These are phyloP conservation scores for Halotydeus destructor DNA, from an alignment of 1,140 invertebrate species.

Conservation along the genomic window DNA sequence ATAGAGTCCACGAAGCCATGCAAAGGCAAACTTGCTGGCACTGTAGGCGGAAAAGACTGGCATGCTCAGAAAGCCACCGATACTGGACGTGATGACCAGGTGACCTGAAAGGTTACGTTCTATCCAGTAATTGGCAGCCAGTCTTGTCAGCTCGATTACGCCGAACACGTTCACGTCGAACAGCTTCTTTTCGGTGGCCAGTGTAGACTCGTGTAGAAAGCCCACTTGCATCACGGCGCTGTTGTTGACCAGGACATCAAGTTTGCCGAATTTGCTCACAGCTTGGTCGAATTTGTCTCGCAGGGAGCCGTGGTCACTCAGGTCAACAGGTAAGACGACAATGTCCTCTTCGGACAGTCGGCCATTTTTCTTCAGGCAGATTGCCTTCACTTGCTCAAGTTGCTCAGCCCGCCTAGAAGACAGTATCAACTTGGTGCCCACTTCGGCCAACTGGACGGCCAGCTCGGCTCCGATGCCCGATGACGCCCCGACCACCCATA, in stretches of 20 bases:
- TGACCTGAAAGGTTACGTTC: slow-evolving; percentile 32
- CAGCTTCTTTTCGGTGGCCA: slow-evolving; percentile 48
- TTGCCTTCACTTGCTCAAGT: slow-evolving; percentile 45
- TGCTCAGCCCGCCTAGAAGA: slow-evolving; percentile 47
- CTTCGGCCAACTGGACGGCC: slow-evolving; percentile 43
- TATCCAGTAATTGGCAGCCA: slow-evolving; percentile 43
- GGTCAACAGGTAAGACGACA: slow-evolving; percentile 15
- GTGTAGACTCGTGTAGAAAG: slow-evolving; percentile 45
- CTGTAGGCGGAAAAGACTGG: slow-evolving; percentile 55
- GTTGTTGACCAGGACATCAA: slow-evolving; percentile 60
- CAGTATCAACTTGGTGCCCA: slow-evolving; percentile 45
- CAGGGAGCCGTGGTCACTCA: slow-evolving; percentile 35
- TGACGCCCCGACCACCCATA: slow-evolving; percentile 72
- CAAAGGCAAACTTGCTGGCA: slow-evolving; percentile 46
- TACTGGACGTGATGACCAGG: slow-evolving; percentile 46
- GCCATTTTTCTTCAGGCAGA: slow-evolving; percentile 31
- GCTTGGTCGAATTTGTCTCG: slow-evolving; percentile 38
- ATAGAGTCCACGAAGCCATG: slow-evolving; percentile 11
- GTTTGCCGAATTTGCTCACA: slow-evolving; percentile 45
- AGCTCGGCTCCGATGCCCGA: slow-evolving; percentile 65
- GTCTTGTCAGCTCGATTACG: slow-evolving; percentile 40
- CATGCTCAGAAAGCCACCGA: slow-evolving; percentile 40
- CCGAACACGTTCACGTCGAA: slow-evolving; percentile 65
- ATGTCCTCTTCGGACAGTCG: slow-evolving; percentile 12
- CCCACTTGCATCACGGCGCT: slow-evolving; percentile 59